A percentile compares a stretch with the other conserved stretches of the same genome.
Evolutionary conservation across 2,888 invertebrate species (phyloP).

Genomic region (Leucoma salicis): DNA sequence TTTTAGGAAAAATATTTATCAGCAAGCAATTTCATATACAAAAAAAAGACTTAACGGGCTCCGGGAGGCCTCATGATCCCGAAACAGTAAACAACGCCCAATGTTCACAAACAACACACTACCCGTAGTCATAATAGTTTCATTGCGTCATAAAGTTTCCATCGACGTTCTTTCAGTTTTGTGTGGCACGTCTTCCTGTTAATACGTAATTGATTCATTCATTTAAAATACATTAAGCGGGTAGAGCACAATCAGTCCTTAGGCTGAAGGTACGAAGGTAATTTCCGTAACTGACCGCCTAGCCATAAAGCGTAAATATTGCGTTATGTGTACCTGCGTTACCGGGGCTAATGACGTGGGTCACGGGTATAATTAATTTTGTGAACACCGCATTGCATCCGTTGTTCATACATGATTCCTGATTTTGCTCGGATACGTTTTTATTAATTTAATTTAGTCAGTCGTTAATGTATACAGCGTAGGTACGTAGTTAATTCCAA

Average conservation of each 20-base stretch:
- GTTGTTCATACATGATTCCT: slow-evolving; percentile 26
- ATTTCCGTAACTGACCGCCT: slow-evolving; percentile 42
- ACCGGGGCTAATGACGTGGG: slow-evolving; percentile 18
- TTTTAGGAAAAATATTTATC: too few relatives aligned
- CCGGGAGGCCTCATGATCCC: background rate
- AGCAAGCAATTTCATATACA: too few relatives aligned
- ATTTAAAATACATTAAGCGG: slow-evolving; percentile 69
- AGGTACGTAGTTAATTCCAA: slow-evolving; percentile 16
- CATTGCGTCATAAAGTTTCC: slow-evolving; percentile 49
- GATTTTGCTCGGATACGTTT: slow-evolving; percentile 19
- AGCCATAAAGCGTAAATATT: slow-evolving; percentile 19
- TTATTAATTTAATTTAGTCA: slow-evolving; percentile 24
- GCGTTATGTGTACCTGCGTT: slow-evolving; percentile 13
- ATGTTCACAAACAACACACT: slow-evolving; percentile 6
- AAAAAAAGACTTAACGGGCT: too few relatives aligned
- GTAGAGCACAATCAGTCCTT: slow-evolving; percentile 47
- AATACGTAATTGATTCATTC: slow-evolving; percentile 62
- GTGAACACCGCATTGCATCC: slow-evolving; percentile 8
- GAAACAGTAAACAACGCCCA: slow-evolving; percentile 7
- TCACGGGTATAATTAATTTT: slow-evolving; percentile 33
- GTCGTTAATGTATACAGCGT: slow-evolving; percentile 10
- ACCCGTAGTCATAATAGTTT: slow-evolving; percentile 36
- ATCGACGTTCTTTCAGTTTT: slow-evolving; percentile 52
- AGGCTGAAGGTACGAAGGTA: slow-evolving; percentile 46
- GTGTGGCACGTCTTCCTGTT: slow-evolving; percentile 42